Evolutionary conservation across 2,888 invertebrate species (phyloP), one percentile per base, ranked within the genome.

Genomic region (Pandemis corylana): DNA sequence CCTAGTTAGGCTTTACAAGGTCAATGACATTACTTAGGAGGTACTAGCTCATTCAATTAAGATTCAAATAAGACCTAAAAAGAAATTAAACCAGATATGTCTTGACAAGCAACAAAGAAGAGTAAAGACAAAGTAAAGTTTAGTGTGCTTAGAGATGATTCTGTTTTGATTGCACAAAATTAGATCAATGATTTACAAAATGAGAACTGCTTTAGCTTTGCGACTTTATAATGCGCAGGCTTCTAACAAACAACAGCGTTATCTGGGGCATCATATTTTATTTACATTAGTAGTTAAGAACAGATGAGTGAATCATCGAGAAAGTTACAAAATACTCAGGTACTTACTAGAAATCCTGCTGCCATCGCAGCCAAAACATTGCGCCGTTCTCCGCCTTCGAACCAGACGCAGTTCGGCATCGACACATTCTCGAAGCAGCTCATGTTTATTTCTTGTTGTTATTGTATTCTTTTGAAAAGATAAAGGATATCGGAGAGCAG

Each of bases 281-380:
- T 59, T 61, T 64, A 28, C 51, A 62, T 5, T 62, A 65, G 13
- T 20, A 46, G 12, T 41, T 36, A 12, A 49, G 41, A 61, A 41
- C 56, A 69, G 61, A 67, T 64, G 44, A 65, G 76, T 77, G 77
- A 78, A 69, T 77, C 77, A 78, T 77, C 68, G 70, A 44, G 20
- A 62, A 59, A 75, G 64, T 62, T 15, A 49, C 46, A 44, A 71
- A 41, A 72, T 20, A 69, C 65, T 59, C 13, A 63, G 15, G 42
- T 77, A 90, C 95, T 94, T 95, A 99, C 99, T 96, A 99, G 92
- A 79, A 97, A 94, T 79, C 99, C 99, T 77, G 99, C 96, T 62
- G 97, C 89, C 82, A 99, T 96, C 2, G 99, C 97, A 5, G 98
- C 97, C 73, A 98, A 91, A 59, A 97, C 96, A 92, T 99, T 99